A percentile compares a stretch with the other conserved stretches of the same genome.
Evolutionary conservation across 2,888 invertebrate species (phyloP).

Genomic region (Lagria hirta): DNA sequence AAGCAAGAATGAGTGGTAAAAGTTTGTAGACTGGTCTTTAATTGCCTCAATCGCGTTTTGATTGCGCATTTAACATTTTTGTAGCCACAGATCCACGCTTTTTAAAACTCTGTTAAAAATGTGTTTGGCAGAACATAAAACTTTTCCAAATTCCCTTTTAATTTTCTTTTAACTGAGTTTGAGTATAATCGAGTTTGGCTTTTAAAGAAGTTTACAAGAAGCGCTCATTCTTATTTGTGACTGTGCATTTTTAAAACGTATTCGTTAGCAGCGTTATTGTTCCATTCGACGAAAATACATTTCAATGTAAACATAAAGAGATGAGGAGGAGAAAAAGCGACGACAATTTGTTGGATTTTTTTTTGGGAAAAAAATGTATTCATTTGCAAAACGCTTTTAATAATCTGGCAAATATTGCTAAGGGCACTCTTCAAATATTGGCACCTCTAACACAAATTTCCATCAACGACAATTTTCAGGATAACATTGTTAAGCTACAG

Average conservation of each 20-base stretch:
- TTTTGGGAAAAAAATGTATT: constrained; percentile 13
- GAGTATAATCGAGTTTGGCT: constrained; percentile 33
- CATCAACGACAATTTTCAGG: constrained; percentile 49
- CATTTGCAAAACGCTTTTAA: constrained; percentile 19
- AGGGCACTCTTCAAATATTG: constrained; percentile 27
- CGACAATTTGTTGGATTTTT: constrained; percentile 1
- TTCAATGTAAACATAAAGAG: constrained; percentile 11
- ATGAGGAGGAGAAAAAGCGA: no score
- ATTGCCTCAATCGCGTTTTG: no score
- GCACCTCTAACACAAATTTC: constrained; percentile 40
- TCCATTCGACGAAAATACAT: constrained; percentile 9
- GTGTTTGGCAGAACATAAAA: constrained; percentile 25
- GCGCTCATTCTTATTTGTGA: constrained; percentile 27
- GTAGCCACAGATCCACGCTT: constrained; percentile 9
- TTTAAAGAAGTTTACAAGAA: constrained; percentile 28
- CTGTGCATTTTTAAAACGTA: constrained; percentile 25
- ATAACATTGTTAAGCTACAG: constrained; percentile 53
- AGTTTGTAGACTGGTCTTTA: no score
- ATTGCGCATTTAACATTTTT: no score
- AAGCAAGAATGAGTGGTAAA: no score
- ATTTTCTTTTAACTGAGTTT: constrained; percentile 33
- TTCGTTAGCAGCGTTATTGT: constrained; percentile 26
- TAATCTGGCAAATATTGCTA: constrained; percentile 18
- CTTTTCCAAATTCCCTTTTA: constrained; percentile 29
- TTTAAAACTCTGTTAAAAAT: constrained; percentile 23